Conservation (phyloP, 1,140 invertebrate genomes). For the Cataglyphis hispanica region DNA sequence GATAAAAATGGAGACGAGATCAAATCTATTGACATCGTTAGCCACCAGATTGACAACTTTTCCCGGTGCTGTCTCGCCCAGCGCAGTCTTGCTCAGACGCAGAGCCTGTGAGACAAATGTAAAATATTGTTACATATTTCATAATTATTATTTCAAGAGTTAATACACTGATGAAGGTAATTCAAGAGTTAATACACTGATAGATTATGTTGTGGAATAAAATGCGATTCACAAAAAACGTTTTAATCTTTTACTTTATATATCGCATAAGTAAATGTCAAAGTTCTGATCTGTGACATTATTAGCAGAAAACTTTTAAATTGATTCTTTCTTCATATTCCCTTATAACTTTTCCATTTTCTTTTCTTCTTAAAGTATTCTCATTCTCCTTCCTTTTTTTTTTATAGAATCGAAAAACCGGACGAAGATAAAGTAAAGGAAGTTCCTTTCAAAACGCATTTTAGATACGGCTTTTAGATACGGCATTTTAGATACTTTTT, state of each 20-base stretch:
- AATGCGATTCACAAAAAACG: background rate
- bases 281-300: too few relatives aligned
- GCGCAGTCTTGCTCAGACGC: constrained; percentile 88
- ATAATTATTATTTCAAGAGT: background rate
- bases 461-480: background rate
- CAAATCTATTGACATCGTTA: constrained; percentile 91
- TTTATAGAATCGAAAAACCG: background rate
- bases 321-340: too few relatives aligned
- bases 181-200: background rate
- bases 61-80: constrained; percentile 92
- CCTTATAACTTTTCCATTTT: too few relatives aligned
- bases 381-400: background rate
- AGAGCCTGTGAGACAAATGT: constrained; percentile 85
- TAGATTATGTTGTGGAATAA: background rate
- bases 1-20: constrained; percentile 88
- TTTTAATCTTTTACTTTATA: background rate
- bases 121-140: constrained; percentile 10
- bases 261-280: too few relatives aligned
- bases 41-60: constrained; percentile 95
- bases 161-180: background rate
- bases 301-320: too few relatives aligned
- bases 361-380: background rate
- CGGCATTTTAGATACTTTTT: background rate
- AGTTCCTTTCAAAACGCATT: background rate
- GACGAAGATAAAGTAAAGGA: too few relatives aligned